These are phyloP conservation scores for Sciurus carolinensis DNA, from an alignment of 2,797 vertebrate species.

Conservation along the genomic window DNA sequence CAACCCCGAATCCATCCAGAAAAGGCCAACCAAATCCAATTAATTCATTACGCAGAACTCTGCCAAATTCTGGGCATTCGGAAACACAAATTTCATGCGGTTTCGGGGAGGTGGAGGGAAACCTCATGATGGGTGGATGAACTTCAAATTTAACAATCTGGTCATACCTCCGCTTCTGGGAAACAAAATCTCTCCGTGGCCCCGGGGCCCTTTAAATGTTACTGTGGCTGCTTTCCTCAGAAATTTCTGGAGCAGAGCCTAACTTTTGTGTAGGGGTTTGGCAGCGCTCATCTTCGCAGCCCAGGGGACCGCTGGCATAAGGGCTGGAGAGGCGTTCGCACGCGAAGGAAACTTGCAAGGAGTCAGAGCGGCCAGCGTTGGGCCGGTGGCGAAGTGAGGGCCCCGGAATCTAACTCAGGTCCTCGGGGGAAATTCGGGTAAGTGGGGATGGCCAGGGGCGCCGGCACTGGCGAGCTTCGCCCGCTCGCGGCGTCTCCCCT, in stretches of 20 bases:
- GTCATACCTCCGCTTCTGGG: conserved; percentile 49
- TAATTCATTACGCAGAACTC: background rate
- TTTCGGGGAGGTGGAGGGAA: background rate
- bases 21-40: conserved; percentile 41
- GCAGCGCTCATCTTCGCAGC: conserved; percentile 21
- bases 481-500: background rate
- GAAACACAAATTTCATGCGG: background rate
- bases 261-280: conserved; percentile 67
- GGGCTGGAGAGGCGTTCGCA: background rate
- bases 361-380: background rate
- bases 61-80: background rate
- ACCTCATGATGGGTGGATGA: background rate
- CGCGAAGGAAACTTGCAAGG: background rate
- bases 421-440: background rate
- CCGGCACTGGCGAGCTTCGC: background rate
- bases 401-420: background rate
- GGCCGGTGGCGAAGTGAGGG: background rate
- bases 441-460: background rate
- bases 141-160: background rate
- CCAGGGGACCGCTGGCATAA: conserved; percentile 23
- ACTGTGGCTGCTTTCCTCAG: conserved; percentile 71
- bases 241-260: conserved; percentile 72
- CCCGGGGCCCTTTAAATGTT: conserved; percentile 75
- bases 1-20: background rate
- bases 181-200: conserved; percentile 48